phyloP scores from a whole-genome alignment of 92 coral and sea anemone species.

The Actinernus sp. region DNA sequence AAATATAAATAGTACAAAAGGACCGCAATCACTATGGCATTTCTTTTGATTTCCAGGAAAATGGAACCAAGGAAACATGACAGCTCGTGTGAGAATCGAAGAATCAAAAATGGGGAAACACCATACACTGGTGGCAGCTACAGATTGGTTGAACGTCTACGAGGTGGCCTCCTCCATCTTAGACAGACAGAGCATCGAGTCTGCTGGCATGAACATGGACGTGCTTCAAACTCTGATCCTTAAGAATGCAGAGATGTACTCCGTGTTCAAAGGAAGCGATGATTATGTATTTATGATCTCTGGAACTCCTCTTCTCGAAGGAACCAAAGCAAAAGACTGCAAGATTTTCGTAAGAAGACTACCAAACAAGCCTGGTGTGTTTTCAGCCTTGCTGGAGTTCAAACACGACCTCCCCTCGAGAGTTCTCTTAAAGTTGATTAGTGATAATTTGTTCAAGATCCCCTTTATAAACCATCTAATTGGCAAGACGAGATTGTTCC shows the following conservation, averaged over 20 bases:
- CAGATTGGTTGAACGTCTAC: constrained; percentile 72
- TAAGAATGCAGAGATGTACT: constrained; percentile 88
- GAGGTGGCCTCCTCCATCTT: constrained; percentile 81
- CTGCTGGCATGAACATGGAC: constrained; percentile 81
- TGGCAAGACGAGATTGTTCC: constrained; percentile 82
- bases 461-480: constrained; percentile 92
- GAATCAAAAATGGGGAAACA: constrained; percentile 91
- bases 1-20: no score
- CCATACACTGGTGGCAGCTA: constrained; percentile 88
- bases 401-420: constrained; percentile 80
- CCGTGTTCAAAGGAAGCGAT: constrained; percentile 91
- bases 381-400: constrained; percentile 88
- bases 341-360: constrained; percentile 87
- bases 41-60: constrained; percentile 59
- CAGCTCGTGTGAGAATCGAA: constrained; percentile 80
- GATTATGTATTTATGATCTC: constrained; percentile 94
- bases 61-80: constrained; percentile 86
- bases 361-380: constrained; percentile 82
- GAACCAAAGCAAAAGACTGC: constrained; percentile 73
- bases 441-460: constrained; percentile 81
- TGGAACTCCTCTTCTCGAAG: constrained; percentile 68
- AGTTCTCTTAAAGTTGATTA: constrained; percentile 79
- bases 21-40: no score
- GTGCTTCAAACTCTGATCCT: constrained; percentile 64
- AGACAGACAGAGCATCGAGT: constrained; percentile 70